These are phyloP conservation scores for Carassius carassius DNA, from an alignment of 2,113 vertebrate genomes.

Conservation along the genomic window DNA sequence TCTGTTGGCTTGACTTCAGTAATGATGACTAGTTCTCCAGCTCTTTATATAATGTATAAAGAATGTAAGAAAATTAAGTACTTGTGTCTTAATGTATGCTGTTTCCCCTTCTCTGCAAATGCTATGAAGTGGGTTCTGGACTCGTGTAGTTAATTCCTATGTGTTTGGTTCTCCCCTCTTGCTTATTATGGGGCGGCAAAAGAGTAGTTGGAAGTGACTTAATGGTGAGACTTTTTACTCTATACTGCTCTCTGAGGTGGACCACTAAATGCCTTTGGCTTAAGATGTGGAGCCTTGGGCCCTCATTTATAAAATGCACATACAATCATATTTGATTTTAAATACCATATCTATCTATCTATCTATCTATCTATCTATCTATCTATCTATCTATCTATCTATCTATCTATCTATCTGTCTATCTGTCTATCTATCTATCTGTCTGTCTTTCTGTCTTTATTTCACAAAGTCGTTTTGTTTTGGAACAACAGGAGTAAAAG, in stretches of 20 bases:
- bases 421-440: no score
- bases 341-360: neutral
- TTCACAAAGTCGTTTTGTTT: no score
- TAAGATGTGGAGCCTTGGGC: neutral
- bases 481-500: no score
- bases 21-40: neutral
- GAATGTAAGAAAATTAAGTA: no score
- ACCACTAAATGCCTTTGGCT: constrained; percentile 26
- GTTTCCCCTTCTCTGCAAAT: no score
- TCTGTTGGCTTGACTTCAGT: neutral
- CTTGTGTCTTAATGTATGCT: no score
- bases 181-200: constrained; percentile 15
- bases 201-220: constrained; percentile 19
- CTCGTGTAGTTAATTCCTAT: constrained; percentile 15
- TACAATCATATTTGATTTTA: neutral
- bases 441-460: no score
- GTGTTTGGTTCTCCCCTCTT: constrained; percentile 1
- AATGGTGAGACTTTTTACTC: neutral
- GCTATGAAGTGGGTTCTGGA: constrained; percentile 10
- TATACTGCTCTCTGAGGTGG: constrained; percentile 24
- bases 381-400: no score
- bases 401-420: no score
- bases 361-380: no score
- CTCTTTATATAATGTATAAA: neutral
- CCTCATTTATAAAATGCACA: neutral